Evolutionary conservation across 1,140 invertebrate genomes (phyloP), one percentile per base, ranked within the genome.

Genomic region (Musca vetustissima): DNA sequence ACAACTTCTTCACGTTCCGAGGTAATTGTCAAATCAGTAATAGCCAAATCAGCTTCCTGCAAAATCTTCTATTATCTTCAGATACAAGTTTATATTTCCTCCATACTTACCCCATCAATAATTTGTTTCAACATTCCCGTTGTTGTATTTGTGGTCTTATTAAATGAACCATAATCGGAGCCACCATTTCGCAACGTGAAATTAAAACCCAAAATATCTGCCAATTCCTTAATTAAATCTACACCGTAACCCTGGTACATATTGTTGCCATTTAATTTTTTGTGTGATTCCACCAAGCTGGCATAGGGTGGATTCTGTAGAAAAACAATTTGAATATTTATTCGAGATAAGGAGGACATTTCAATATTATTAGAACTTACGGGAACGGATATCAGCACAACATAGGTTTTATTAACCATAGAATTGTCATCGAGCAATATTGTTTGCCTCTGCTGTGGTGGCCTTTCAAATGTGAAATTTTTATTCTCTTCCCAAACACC

Each of bases 11-110:
- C 91, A 15, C 96, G 85, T 55, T 91, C 89, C 15, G 92, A 88
- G 4, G 93, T 97, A 71, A 98, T 96, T 0, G 95, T 96, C 47
- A 98, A 86, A 83, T 96, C 95, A 0, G 91, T 92, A 32, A 96
- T 92, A 0, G 93, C 94, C 68, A 97, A 85, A 84, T 97, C 91
- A 6, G 93, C 92, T 75, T 87, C 85, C 78, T 81, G 21, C n/a
- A n/a, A 36, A 69, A n/a, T n/a, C n/a, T n/a, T n/a, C n/a, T n/a
- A n/a, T n/a, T 25, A 2, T 8, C 48, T 25, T 8, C 21, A 49
- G n/a, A n/a, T n/a, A n/a, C n/a, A n/a, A n/a, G n/a, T 17, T 47
- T n/a, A n/a, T n/a, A n/a, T n/a, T n/a, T n/a, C n/a, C n/a, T n/a
- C n/a, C n/a, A n/a, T n/a, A n/a, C n/a, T 85, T 84, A 93, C 91